Base-by-base conservation (phyloP, 2,888 invertebrate genomes). In the Pollenia amentaria region DNA sequence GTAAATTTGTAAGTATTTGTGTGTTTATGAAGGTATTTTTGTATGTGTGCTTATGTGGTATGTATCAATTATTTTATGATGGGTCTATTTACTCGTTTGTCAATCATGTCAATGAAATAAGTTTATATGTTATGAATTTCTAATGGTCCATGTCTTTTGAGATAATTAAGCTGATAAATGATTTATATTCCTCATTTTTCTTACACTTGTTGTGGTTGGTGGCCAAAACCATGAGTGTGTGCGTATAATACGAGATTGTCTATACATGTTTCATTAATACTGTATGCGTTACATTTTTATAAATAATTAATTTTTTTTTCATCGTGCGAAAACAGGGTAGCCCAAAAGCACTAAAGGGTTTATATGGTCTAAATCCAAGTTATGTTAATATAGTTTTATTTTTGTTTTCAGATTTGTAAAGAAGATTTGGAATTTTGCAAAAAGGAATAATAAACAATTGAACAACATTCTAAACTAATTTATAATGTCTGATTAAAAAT, bases 71-170 rank as follows among this genome's bases (percentile, higher is more conserved):
- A 70, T 42, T n/a, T 51, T 40, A 44, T 73, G 18, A 75, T 21
- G 55, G 14, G 21, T 53, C 16, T 76, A 69, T 62, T 75, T 69
- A 84, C 62, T 44, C 73, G 69, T 79, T 84, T 84, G 62, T 73
- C 84, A 84, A 84, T 84, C 67, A 78, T 73, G 51, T 78, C 51
- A 73, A 81, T 60, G 44, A 76, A 83, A 76, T 76, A 64, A 40
- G 53, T 83, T 70, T 48, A 65, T 64, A 48, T 18, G 77, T 60
- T 77, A 82, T 72, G 77, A 77, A 60, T 80, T 70, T 70, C 62
- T 83, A 76, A 82, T 76, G 62, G 11, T 76, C 46, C 76, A 83
- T 83, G 55, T 83, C 62, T 70, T 70, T 64, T 44, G 48, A 53
- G 70, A 83, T 77, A 77, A 77, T 72, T 64, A 77, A 77, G 64